Evolutionary conservation across 2,888 invertebrate species (phyloP).

Genomic region (Itoplectis maculator): DNA sequence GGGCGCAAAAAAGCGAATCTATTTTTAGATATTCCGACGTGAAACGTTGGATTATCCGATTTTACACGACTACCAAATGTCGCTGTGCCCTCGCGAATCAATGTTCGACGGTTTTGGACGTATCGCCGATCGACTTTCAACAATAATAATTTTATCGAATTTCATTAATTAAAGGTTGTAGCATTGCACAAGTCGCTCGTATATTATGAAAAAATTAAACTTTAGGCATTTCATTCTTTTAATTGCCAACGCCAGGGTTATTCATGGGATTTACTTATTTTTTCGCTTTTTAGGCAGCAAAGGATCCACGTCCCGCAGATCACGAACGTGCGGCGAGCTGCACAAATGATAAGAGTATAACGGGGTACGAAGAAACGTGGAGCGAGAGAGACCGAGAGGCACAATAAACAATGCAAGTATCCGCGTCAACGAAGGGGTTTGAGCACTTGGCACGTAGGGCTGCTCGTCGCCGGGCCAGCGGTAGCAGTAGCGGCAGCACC

Average conservation of each 20-base stretch:
- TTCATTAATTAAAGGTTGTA: not conserved
- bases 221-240: not conserved
- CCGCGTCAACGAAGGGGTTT: slow-evolving; percentile 78
- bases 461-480: slow-evolving; percentile 50
- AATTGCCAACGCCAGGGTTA: not conserved
- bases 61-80: no score
- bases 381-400: slow-evolving; percentile 58
- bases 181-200: not conserved
- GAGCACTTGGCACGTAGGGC: slow-evolving; percentile 84
- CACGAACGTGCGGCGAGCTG: slow-evolving; percentile 27
- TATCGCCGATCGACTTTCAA: not conserved
- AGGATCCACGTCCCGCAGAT: slow-evolving; percentile 4
- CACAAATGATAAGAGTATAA: slow-evolving; percentile 25
- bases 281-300: not conserved
- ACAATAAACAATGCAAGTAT: slow-evolving; percentile 81
- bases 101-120: not conserved
- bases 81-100: not conserved
- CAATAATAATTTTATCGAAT: not conserved
- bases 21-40: not conserved
- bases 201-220: not conserved
- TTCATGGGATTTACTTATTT: not conserved
- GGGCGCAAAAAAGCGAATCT: not conserved
- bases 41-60: not conserved
- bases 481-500: not conserved
- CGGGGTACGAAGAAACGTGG: slow-evolving; percentile 14